phyloP scores from a whole-genome alignment of 1,140 invertebrate genomes.

The Bombus consobrinus region DNA sequence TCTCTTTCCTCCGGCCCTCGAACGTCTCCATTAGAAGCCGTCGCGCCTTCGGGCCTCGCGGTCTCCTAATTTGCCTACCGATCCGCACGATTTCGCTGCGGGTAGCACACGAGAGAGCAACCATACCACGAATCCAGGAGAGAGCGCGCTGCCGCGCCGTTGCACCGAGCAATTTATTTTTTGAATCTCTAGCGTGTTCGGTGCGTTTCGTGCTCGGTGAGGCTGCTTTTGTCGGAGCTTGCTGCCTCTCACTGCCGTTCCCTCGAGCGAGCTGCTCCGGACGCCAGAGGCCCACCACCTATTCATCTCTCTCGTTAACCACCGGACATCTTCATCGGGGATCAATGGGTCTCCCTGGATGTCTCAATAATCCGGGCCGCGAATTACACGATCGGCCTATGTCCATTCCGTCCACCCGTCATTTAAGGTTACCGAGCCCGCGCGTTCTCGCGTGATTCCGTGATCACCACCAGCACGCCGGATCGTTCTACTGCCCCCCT shows the following conservation, averaged over 20 bases:
- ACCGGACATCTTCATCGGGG: conserved; percentile 65
- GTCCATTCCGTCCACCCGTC: background rate
- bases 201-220: conserved; percentile 43
- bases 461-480: background rate
- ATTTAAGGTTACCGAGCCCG: background rate
- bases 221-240: conserved; percentile 12
- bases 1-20: background rate
- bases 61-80: conserved; percentile 70
- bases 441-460: conserved; percentile 22
- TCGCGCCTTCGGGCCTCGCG: conserved; percentile 61
- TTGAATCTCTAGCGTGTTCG: conserved; percentile 46
- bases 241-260: conserved; percentile 3
- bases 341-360: conserved; percentile 54
- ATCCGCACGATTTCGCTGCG: conserved; percentile 65
- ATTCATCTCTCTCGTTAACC: conserved; percentile 67
- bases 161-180: conserved; percentile 65
- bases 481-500: background rate
- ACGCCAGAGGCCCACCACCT: conserved; percentile 50
- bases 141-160: background rate
- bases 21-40: conserved; percentile 68
- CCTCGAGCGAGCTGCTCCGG: conserved; percentile 45
- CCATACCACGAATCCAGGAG: conserved; percentile 11
- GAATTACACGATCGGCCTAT: conserved; percentile 48
- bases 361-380: conserved; percentile 62
- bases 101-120: conserved; percentile 32